A percentile compares a stretch with the other conserved stretches of the same genome.
phyloP scores from a whole-genome alignment of 2,888 invertebrate species.

The Dexiosoma caninum region DNA sequence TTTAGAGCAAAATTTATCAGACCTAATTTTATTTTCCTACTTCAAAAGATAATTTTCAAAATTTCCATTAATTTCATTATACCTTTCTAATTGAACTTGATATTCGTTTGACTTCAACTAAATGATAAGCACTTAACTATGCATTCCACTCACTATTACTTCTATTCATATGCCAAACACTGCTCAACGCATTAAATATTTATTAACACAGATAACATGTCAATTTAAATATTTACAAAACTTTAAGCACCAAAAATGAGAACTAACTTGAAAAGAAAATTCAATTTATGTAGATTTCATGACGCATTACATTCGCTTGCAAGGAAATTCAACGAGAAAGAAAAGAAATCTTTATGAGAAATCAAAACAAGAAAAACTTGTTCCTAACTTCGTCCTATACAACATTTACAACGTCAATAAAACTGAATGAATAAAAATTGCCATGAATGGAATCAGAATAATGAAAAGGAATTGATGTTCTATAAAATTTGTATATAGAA shows the following conservation, averaged over 20 bases:
- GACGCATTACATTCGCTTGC: conserved; percentile 30
- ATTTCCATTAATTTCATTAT: conserved; percentile 17
- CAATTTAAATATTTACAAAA: conserved; percentile 48
- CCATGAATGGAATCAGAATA: conserved; percentile 22
- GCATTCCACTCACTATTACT: not conserved
- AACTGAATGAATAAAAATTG: conserved; percentile 26
- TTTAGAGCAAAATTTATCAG: no score
- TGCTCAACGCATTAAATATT: conserved; percentile 39
- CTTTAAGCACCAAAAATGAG: not conserved
- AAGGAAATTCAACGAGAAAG: not conserved
- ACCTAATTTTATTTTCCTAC: no score
- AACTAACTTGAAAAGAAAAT: conserved; percentile 10
- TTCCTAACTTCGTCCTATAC: conserved; percentile 15
- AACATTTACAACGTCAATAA: conserved; percentile 21
- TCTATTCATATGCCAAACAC: not conserved
- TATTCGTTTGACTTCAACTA: not conserved
- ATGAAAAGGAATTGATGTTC: conserved; percentile 52
- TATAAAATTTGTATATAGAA: conserved; percentile 36
- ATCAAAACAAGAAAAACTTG: conserved; percentile 4
- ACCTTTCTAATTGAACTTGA: not conserved
- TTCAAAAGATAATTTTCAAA: no score
- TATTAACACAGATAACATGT: conserved; percentile 48
- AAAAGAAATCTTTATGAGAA: not conserved
- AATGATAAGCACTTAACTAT: not conserved
- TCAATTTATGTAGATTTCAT: conserved; percentile 60